Conservation (phyloP, 2,797 vertebrate genomes). For the Lepilemur ruficaudatus region DNA sequence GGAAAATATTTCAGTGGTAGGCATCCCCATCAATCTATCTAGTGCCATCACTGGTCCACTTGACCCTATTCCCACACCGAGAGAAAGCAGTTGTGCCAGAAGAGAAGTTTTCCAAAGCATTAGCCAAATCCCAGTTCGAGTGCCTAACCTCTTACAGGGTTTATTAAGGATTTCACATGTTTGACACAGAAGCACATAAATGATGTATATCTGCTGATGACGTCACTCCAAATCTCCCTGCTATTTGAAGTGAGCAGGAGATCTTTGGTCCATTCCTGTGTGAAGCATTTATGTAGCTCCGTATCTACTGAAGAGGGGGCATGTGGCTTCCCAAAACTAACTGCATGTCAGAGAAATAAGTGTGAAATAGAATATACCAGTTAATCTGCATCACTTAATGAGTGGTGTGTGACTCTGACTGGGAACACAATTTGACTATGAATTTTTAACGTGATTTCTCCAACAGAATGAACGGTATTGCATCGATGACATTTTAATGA, state of each 20-base stretch:
- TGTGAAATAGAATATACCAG: background rate
- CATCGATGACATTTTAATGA: conserved; percentile 30
- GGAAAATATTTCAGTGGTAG: background rate
- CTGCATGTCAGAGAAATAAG: background rate
- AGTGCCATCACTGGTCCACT: background rate
- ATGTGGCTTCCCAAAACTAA: background rate
- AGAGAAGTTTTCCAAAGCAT: background rate
- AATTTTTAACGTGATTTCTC: background rate
- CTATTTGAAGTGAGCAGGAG: background rate
- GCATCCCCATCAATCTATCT: background rate
- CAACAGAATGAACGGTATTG: background rate
- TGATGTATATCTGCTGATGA: background rate
- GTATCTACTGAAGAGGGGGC: background rate
- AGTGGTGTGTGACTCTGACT: background rate
- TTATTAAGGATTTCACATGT: background rate
- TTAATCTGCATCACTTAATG: background rate
- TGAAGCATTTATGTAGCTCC: background rate
- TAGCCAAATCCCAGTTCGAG: conserved; percentile 19
- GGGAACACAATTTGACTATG: background rate
- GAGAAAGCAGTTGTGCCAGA: background rate
- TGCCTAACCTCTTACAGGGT: background rate
- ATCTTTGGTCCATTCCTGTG: background rate
- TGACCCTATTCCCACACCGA: background rate
- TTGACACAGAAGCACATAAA: background rate
- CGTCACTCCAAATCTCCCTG: background rate